Evolutionary conservation across 1,140 invertebrate species (phyloP).

Genomic region (Drosophila hydei): DNA sequence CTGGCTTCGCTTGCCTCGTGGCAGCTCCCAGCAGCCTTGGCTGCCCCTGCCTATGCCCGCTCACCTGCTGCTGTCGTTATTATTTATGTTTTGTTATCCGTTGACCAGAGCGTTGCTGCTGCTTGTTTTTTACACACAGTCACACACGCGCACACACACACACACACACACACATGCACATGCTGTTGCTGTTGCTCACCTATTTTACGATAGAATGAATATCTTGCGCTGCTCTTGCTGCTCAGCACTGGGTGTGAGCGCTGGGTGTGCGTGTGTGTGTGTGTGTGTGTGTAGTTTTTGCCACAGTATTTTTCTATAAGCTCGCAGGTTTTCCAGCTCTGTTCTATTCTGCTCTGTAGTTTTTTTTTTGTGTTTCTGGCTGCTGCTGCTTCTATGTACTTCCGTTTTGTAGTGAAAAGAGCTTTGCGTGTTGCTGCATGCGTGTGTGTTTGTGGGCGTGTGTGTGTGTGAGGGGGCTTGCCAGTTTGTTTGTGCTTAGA

Average conservation of each 20-base stretch:
- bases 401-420: slow-evolving; percentile 81
- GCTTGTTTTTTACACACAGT: slow-evolving; percentile 57
- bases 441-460: slow-evolving; percentile 41
- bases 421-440: slow-evolving; percentile 77
- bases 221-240: slow-evolving; percentile 64
- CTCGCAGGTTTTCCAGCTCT: slow-evolving; percentile 56
- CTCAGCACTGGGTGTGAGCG: slow-evolving; percentile 4
- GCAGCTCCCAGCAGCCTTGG: slow-evolving; percentile 36
- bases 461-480: slow-evolving; percentile 44
- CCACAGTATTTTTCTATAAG: slow-evolving; percentile 79
- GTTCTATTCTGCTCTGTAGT: slow-evolving; percentile 24
- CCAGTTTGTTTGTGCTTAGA: slow-evolving; percentile 79
- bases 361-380: slow-evolving; percentile 59
- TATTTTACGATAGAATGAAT: slow-evolving; percentile 83
- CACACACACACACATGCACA: slow-evolving; percentile 33
- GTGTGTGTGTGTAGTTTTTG: slow-evolving; percentile 65
- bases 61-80: slow-evolving; percentile 65
- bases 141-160: slow-evolving; percentile 20
- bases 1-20: slow-evolving; percentile 7
- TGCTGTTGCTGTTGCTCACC: slow-evolving; percentile 55
- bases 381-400: slow-evolving; percentile 74
- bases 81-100: slow-evolving; percentile 83
- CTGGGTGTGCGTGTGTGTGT: slow-evolving; percentile 16
- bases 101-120: slow-evolving; percentile 74
- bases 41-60: slow-evolving; percentile 19